Conservation (phyloP, 2,888 invertebrate species). For the Microctonus aethiopoides region DNA sequence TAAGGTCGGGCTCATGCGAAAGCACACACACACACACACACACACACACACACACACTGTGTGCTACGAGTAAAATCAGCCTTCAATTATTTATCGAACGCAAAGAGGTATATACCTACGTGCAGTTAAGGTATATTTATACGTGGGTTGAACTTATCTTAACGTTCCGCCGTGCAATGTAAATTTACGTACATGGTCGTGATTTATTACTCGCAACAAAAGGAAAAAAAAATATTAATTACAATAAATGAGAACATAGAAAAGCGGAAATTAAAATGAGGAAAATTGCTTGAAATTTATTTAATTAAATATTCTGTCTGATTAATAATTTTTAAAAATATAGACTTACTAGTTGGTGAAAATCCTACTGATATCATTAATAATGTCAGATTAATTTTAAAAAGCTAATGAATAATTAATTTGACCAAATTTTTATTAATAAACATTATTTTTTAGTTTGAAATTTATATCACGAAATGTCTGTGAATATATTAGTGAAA, state of each 20-base stretch:
- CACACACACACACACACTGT: no score
- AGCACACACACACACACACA: not conserved
- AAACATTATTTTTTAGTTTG: no score
- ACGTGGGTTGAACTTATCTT: conserved; percentile 46
- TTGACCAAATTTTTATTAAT: no score
- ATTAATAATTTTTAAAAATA: no score
- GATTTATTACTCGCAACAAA: conserved; percentile 45
- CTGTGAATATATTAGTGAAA: not conserved
- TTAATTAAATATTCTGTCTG: no score
- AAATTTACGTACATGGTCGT: conserved; percentile 45
- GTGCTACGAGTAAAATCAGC: conserved; percentile 1
- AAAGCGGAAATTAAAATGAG: not conserved
- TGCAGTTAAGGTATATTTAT: conserved; percentile 5
- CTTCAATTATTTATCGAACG: conserved; percentile 19
- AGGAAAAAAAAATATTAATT: not conserved
- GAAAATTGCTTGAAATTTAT: no score
- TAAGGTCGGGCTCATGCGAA: conserved; percentile 4
- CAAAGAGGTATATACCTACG: not conserved
- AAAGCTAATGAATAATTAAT: no score
- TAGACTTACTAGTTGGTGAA: no score
- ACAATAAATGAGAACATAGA: not conserved
- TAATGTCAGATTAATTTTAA: no score
- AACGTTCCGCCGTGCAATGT: conserved; percentile 38
- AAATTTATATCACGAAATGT: no score
- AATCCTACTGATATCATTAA: no score